Evolutionary conservation across 2,113 vertebrate genomes (phyloP).

Genomic region (Antechinus flavipes): DNA sequence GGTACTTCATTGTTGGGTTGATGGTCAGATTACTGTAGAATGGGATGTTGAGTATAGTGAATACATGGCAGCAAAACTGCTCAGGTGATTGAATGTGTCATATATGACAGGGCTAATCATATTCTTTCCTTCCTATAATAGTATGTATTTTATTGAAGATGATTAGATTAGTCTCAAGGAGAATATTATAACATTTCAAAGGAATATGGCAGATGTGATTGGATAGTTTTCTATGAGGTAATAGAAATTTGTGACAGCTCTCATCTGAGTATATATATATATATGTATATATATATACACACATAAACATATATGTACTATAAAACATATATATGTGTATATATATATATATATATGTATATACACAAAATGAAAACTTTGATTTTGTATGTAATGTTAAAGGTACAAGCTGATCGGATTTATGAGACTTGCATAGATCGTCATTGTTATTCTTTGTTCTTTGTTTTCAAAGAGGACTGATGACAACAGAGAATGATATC

Average conservation of each 20-base stretch:
- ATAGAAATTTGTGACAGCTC: constrained; percentile 18
- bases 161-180: neutral
- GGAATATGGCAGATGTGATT: neutral
- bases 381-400: constrained; percentile 18
- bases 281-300: no score
- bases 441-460: neutral
- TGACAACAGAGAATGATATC: neutral
- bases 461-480: neutral
- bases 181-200: constrained; percentile 25
- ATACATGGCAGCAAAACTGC: neutral
- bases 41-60: neutral
- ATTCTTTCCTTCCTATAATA: neutral
- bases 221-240: neutral
- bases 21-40: neutral
- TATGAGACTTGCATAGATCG: neutral
- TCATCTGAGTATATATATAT: neutral
- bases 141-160: neutral
- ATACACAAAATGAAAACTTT: neutral
- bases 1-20: neutral
- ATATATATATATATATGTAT: no score
- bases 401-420: neutral
- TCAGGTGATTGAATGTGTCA: neutral
- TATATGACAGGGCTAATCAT: neutral
- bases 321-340: no score
- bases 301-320: neutral